phyloP scores from a whole-genome alignment of 1,140 invertebrate genomes.

The Heliconius congener region DNA sequence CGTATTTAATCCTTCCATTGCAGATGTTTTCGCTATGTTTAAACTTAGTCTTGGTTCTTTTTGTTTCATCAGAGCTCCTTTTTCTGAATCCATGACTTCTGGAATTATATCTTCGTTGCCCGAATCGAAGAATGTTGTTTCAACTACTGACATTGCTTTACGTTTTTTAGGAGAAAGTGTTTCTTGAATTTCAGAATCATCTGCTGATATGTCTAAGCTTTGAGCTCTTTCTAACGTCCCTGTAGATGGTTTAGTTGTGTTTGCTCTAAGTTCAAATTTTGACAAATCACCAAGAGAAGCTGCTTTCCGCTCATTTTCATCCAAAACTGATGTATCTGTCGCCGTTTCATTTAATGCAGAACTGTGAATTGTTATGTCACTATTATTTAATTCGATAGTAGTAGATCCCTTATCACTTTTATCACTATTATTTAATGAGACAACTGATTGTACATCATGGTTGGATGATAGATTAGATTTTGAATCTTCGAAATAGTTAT shows the following conservation, averaged over 20 bases:
- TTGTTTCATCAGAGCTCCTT: slow-evolving; percentile 72
- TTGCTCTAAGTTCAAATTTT: slow-evolving; percentile 84
- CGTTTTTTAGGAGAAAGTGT: slow-evolving; percentile 85
- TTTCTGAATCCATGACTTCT: slow-evolving; percentile 70
- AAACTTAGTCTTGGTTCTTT: slow-evolving; percentile 85
- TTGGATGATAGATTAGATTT: slow-evolving; percentile 79
- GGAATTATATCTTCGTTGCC: slow-evolving; percentile 61
- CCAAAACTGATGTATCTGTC: slow-evolving; percentile 78
- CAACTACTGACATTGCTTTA: slow-evolving; percentile 83
- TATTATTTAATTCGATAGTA: slow-evolving; percentile 86
- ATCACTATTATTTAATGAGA: slow-evolving; percentile 76
- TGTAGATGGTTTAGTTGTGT: slow-evolving; percentile 73
- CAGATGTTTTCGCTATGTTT: slow-evolving; percentile 80
- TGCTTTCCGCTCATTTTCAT: slow-evolving; percentile 88
- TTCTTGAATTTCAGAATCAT: slow-evolving; percentile 79
- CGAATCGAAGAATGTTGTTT: slow-evolving; percentile 76
- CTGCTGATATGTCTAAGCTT: slow-evolving; percentile 89
- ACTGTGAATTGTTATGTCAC: slow-evolving; percentile 89
- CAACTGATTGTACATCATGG: slow-evolving; percentile 73
- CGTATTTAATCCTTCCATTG: slow-evolving; percentile 84
- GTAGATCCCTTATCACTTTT: slow-evolving; percentile 77
- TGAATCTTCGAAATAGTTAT: slow-evolving; percentile 79
- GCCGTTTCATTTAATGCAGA: slow-evolving; percentile 82
- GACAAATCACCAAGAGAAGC: slow-evolving; percentile 91
- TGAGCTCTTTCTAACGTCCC: slow-evolving; percentile 89